A percentile compares a stretch with the other conserved stretches of the same genome.
Conservation (phyloP, 2,888 invertebrate species). For the Unio pictorum region DNA sequence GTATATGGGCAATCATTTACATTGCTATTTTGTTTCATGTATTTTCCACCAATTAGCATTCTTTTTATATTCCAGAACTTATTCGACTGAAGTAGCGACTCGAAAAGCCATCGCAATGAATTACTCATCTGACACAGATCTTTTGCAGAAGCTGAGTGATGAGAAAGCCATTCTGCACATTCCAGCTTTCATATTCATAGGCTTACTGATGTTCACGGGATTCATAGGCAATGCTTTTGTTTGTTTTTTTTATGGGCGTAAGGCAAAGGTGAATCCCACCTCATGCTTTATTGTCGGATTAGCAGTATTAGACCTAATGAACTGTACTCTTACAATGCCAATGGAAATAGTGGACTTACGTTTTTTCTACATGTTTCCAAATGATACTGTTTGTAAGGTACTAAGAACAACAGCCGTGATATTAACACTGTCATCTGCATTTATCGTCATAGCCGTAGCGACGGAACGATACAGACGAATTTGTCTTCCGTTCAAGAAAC, state of each 20-base stretch:
- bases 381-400: no score
- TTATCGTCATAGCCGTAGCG: no score
- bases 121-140: not conserved
- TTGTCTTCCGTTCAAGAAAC: no score
- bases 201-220: slow-evolving; percentile 44
- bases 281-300: slow-evolving; percentile 49
- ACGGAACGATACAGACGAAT: no score
- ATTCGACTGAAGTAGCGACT: no score
- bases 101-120: no score
- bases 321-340: slow-evolving; percentile 50
- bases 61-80: no score
- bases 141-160: slow-evolving; percentile 32
- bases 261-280: slow-evolving; percentile 40
- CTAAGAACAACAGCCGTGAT: no score
- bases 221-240: slow-evolving; percentile 52
- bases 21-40: no score
- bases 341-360: slow-evolving; percentile 54
- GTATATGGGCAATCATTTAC: no score
- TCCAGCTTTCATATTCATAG: slow-evolving; percentile 47
- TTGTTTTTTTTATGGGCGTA: slow-evolving; percentile 42
- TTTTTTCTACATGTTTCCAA: slow-evolving; percentile 26
- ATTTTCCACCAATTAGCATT: no score
- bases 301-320: slow-evolving; percentile 48
- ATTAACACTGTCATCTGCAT: no score
- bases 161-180: slow-evolving; percentile 38